Conservation (phyloP, 2,888 invertebrate genomes). For the Hydrotaea diabolus region DNA sequence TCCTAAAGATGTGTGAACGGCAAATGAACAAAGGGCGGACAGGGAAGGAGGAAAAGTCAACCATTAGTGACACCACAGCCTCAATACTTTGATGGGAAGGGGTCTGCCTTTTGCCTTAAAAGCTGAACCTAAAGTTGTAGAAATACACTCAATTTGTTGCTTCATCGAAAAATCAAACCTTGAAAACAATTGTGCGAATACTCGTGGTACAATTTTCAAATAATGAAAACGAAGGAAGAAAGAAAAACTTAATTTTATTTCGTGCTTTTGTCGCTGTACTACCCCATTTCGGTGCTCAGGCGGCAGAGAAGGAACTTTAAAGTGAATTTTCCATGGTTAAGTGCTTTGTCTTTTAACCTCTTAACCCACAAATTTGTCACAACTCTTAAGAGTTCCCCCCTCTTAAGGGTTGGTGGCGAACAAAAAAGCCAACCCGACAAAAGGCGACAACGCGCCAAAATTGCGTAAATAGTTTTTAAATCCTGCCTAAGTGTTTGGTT, state of each 20-base stretch:
- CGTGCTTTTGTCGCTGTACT: neutral
- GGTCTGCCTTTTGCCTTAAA: too few relatives aligned
- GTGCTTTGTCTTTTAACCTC: constrained; percentile 64
- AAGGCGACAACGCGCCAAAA: neutral
- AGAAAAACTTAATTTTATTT: neutral
- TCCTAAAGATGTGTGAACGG: neutral
- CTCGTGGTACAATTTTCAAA: too few relatives aligned
- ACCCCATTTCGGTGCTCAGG: neutral
- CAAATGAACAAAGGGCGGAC: neutral
- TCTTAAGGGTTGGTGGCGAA: too few relatives aligned
- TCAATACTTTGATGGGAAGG: too few relatives aligned
- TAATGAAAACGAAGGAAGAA: neutral
- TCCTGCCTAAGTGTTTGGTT: constrained; percentile 65
- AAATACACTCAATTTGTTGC: neutral
- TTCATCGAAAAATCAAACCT: neutral
- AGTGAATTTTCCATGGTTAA: constrained; percentile 66
- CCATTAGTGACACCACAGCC: too few relatives aligned
- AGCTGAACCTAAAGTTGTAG: neutral
- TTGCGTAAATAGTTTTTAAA: constrained; percentile 60
- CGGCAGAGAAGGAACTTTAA: constrained; percentile 18
- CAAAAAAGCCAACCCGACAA: neutral
- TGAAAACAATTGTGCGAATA: too few relatives aligned
- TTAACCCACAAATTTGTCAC: constrained; percentile 65
- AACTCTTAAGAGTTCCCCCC: constrained; percentile 27
- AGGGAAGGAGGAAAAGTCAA: neutral